phyloP scores from a whole-genome alignment of 1,140 invertebrate genomes.

The Aricia agestis region DNA sequence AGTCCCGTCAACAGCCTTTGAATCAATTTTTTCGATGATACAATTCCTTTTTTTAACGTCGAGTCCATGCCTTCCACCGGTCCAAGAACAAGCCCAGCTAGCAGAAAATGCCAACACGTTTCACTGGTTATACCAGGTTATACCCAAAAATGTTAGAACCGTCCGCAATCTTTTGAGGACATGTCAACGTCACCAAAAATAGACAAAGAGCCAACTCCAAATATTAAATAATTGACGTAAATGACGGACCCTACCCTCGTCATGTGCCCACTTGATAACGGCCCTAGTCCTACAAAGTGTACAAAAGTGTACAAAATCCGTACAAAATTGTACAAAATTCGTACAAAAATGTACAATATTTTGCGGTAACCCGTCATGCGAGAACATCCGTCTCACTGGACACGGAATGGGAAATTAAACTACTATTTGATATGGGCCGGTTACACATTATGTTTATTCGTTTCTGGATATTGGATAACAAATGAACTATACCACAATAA shows the following conservation, averaged over 20 bases:
- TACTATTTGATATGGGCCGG: not conserved
- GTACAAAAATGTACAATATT: not conserved
- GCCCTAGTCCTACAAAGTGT: not conserved
- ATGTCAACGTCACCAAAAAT: not conserved
- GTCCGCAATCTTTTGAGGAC: no score
- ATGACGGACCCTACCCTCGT: not conserved
- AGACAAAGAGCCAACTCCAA: not conserved
- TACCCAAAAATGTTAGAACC: no score
- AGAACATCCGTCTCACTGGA: not conserved
- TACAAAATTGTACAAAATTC: slow-evolving; percentile 13
- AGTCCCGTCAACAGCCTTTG: no score
- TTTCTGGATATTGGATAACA: not conserved
- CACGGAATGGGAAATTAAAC: not conserved
- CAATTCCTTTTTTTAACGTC: no score
- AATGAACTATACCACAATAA: not conserved
- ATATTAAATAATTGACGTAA: slow-evolving; percentile 12
- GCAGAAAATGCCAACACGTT: no score
- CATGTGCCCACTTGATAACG: slow-evolving; percentile 3
- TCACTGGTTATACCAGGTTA: no score
- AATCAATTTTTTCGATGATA: no score
- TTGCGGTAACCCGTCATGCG: not conserved
- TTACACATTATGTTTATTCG: not conserved
- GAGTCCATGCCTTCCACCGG: no score
- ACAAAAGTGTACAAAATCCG: slow-evolving; percentile 8
- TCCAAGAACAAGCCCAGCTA: no score